Base-by-base conservation (phyloP, 64 coral and sea anemone genomes). In the Astreopora myriophthalma region DNA sequence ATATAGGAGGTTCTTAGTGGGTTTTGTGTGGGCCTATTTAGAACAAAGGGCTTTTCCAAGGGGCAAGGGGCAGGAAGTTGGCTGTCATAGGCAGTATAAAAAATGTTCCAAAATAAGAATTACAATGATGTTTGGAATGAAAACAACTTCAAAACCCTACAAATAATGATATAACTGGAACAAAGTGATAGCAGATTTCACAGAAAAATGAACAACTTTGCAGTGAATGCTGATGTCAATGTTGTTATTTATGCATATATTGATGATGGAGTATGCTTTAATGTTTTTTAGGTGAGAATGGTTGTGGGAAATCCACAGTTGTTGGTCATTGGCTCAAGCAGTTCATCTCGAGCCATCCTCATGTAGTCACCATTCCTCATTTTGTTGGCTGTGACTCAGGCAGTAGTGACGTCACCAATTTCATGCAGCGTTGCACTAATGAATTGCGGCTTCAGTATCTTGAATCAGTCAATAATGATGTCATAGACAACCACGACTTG, bases 351-450 rank as follows among this genome's bases (percentile, higher is more conserved):
- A 76, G 28, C 17, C 79, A 96, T 69, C 94, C 91, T 13, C 74
- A 90, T 68, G 74, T 96, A 5, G 90, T 93, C 24, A 34, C 92
- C 6, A 89, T 99, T 75, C 63, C 97, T 60, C 97, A 99, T 78
- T 94, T 91, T 68, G 94, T 93, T 55, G 97, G 94, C 22, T 89
- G 91, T 75, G 92, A 92, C 31, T 52, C 87, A 11, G 69, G 80
- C 70, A 87, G 90, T 78, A 79, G 68, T 84, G 97, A 99, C 17
- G 64, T 99, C 69, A 93, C 87, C 3, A 93, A 86, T 55, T 88
- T 96, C 70, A 99, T 99, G 97, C 87, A 83, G 75, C 97, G 94
- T 87, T 99, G 97, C 73, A 99, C 94, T 48, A 61, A 58, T 27
- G 94, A 96, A 91, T 85, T 99, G 30, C 97, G 97, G 28, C 65